Base-by-base conservation (phyloP, 2,888 invertebrate genomes). In the Nymphalis c-album region DNA sequence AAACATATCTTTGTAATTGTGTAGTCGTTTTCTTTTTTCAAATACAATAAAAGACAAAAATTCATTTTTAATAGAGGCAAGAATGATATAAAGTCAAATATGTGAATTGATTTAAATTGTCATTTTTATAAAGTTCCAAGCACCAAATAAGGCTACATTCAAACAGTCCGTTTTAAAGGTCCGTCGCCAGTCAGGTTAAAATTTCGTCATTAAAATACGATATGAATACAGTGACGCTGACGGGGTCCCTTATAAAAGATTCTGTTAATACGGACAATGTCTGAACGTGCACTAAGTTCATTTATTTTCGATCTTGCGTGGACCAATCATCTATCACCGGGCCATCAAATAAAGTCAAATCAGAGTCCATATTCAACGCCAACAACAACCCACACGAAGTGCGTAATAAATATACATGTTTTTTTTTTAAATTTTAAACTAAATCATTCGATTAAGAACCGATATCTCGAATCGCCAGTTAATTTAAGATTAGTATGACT, bases 1-100 rank as follows among this genome's bases (percentile, higher is more conserved):
- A 74, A 69, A 71, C 67, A 63, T 71, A 71, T 78, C 77, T 78
- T 80, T 81, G 81, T 76, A 76, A 79, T 74, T 80, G 82, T 81
- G 81, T 82, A 81, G 78, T 78, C 73, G 71, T 69, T 40, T 48
- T 48, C 69, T 22, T 47, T 47, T 16, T 40, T 20, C 35, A 59
- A 47, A 53, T 18, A 55, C n/a, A 55, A 51, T 51, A 16, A 51
- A 20, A 17, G 26, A 31, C 22, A 16, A 55, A 53, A 55, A 31
- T 8, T 17, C 7, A 2, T 55, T 26, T 50, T 22, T 53, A 17
- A 55, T 31, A 31, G 26, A 55, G 53, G 53, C 53, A 55, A 55
- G 53, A 55, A 26, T 26, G 31, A 10, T 31, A 35, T n/a, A 57
- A 57, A 40, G 35, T 57, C 57, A 40, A 57, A 18, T 57, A 57